phyloP scores from a whole-genome alignment of 2,797 vertebrate genomes.

The Gorsachius magnificus region DNA sequence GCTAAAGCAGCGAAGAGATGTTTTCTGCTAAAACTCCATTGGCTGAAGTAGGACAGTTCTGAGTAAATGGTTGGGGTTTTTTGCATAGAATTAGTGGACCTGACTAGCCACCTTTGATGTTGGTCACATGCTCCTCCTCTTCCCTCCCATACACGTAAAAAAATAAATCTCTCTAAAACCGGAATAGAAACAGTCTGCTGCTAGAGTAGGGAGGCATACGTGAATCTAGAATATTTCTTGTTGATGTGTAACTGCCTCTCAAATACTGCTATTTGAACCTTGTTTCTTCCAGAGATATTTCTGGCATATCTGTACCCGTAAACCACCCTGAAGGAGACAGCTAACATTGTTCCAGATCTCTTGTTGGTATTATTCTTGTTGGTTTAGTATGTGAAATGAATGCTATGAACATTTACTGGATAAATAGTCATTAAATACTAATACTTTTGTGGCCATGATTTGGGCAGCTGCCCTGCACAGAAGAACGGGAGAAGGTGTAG shows the following conservation, averaged over 20 bases:
- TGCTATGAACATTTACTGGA: background rate
- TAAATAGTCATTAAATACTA: background rate
- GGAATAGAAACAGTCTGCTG: background rate
- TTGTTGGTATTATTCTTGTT: background rate
- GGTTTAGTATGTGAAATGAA: background rate
- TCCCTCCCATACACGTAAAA: background rate
- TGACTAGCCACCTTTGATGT: background rate
- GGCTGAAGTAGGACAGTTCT: background rate
- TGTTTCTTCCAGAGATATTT: background rate
- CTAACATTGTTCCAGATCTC: background rate
- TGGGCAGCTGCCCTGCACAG: background rate
- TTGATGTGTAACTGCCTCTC: background rate
- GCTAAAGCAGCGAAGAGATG: background rate
- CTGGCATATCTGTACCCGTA: background rate
- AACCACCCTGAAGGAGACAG: background rate
- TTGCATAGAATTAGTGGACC: background rate
- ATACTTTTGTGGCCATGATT: background rate
- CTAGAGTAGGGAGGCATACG: background rate
- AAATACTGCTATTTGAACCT: background rate
- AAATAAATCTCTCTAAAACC: background rate
- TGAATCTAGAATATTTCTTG: background rate
- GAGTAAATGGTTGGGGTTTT: background rate
- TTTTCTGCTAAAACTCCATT: background rate
- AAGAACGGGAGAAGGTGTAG: background rate
- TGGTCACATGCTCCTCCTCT: background rate